A percentile compares a stretch with the other conserved stretches of the same genome.
phyloP scores from a whole-genome alignment of 2,888 invertebrate species.

The Iphiclides podalirius region DNA sequence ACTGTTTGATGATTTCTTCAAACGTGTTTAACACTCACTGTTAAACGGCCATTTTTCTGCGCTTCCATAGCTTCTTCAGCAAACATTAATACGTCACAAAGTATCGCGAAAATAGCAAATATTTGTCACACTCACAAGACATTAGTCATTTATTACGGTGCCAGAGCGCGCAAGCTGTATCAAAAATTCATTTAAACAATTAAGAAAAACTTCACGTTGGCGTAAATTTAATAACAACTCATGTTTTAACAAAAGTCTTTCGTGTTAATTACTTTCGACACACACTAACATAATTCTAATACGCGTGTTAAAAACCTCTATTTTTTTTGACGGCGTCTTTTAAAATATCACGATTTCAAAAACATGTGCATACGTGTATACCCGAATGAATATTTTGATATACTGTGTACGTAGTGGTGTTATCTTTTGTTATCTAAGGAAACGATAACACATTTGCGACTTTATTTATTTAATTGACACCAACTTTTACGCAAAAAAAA shows the following conservation, averaged over 20 bases:
- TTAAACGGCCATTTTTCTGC: slow-evolving; percentile 47
- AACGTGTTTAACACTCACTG: slow-evolving; percentile 4
- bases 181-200: slow-evolving; percentile 1
- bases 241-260: too few species aligned
- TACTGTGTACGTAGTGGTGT: slow-evolving; percentile 12
- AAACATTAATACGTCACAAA: slow-evolving; percentile 37
- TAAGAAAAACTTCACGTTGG: neutral
- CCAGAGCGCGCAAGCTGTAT: too few species aligned
- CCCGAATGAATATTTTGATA: slow-evolving; percentile 11
- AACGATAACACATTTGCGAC: slow-evolving; percentile 7
- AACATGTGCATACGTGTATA: slow-evolving; percentile 6
- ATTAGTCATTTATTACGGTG: neutral
- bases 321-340: too few species aligned
- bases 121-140: neutral
- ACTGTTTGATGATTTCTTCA: too few species aligned
- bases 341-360: neutral
- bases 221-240: too few species aligned
- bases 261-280: too few species aligned
- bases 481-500: neutral
- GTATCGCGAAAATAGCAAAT: neutral
- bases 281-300: too few species aligned
- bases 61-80: slow-evolving; percentile 62
- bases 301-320: too few species aligned
- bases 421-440: slow-evolving; percentile 12
- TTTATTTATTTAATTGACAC: slow-evolving; percentile 5